Evolutionary conservation across 2,888 invertebrate genomes (phyloP), one percentile per base, ranked within the genome.

Genomic region (Lasioglossum villosulum): DNA sequence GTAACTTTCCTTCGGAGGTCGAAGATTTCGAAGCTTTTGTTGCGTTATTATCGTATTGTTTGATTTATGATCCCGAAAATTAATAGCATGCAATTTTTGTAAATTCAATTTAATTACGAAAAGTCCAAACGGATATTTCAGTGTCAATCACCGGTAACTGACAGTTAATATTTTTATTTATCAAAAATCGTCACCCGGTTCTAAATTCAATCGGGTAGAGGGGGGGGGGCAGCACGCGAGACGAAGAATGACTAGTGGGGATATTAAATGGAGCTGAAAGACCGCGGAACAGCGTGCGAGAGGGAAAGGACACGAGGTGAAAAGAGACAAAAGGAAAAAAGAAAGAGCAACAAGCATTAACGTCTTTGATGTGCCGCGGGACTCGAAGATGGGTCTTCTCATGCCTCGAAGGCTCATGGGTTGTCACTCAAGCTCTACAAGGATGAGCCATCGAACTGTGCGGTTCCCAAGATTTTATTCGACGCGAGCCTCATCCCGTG

Each of bases 341-440:
- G 73, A 37, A 59, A 80, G 84, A 83, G 77, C 83, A 89, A 85
- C 83, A 91, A 91, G 92, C 90, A 93, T 93, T 93, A 90, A 91
- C 88, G 92, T 89, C 94, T 94, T 94, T 94, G 94, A 94, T 94
- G 93, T 93, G 94, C 94, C 93, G 94, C 93, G 84, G 66, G 78
- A 88, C 86, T 85, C 86, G 82, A 84, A 86, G 90, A 90, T 90
- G 88, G 88, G 90, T 89, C 88, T 89, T 92, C 91, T 93, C 91
- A 87, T 92, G 91, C 89, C 88, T 87, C 82, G 88, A 90, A 89
- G 92, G 91, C 92, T 93, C 93, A 93, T 92, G 91, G 93, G 94
- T 93, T 94, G 95, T 95, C 95, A 94, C 93, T 94, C 92, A 91
- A 90, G 88, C 91, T 92, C 90, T 81, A 75, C 72, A 89, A 87